A percentile compares a stretch with the other conserved stretches of the same genome.
phyloP scores from a whole-genome alignment of 2,113 vertebrate species.

The Capreolus pygargus region DNA sequence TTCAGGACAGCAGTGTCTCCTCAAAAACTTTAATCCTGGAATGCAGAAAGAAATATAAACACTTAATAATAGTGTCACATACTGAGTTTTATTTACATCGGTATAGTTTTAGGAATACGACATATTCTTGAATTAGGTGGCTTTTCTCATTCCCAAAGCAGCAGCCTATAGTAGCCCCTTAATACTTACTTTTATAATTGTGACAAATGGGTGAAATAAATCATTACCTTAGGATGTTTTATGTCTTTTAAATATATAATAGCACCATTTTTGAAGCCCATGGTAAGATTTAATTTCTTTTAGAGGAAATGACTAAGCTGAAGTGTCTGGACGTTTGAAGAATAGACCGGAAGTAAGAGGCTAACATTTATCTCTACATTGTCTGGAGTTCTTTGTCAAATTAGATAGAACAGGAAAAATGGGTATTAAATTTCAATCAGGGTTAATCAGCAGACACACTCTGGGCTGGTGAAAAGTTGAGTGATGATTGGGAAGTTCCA shows the following conservation, averaged over 20 bases:
- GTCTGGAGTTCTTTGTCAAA: conserved; percentile 60
- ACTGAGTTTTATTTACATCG: not conserved
- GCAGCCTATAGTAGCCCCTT: not conserved
- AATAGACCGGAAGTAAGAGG: conserved; percentile 52
- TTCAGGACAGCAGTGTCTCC: not conserved
- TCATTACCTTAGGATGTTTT: conserved; percentile 19
- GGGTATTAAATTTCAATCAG: conserved; percentile 65
- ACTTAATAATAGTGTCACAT: not conserved
- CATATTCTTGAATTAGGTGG: not conserved
- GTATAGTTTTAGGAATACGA: not conserved
- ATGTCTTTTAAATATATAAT: conserved; percentile 41
- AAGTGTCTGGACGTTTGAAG: conserved; percentile 54
- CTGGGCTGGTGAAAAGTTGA: conserved; percentile 33
- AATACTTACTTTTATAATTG: conserved; percentile 31
- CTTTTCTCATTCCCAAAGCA: not conserved
- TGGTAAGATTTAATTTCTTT: conserved; percentile 39
- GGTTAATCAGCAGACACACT: conserved; percentile 54
- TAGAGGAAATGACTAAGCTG: conserved; percentile 37
- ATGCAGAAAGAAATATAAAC: not conserved
- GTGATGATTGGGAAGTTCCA: conserved; percentile 51
- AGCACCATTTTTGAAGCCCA: conserved; percentile 26
- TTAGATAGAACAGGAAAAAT: conserved; percentile 53
- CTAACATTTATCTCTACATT: conserved; percentile 28
- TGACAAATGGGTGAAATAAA: conserved; percentile 46
- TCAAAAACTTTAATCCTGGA: not conserved